A percentile compares a stretch with the other conserved stretches of the same genome.
These are phyloP conservation scores for Nettapus auritus DNA, from an alignment of 2,113 vertebrate genomes.

Conservation along the genomic window DNA sequence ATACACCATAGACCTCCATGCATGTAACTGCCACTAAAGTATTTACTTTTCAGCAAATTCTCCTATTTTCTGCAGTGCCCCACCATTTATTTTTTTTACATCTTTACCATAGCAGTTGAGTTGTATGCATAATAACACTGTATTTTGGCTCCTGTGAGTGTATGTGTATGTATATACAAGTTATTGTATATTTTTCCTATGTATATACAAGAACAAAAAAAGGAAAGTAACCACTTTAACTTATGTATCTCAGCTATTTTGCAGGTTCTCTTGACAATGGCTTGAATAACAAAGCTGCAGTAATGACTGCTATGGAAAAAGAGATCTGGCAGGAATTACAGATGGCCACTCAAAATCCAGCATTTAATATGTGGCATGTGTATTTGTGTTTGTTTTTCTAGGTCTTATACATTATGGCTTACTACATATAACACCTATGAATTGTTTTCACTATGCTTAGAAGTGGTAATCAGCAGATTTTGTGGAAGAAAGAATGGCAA, in stretches of 20 bases:
- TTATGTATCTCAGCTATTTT: not conserved
- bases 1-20: not conserved
- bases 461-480: not conserved
- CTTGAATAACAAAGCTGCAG: not conserved
- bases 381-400: not conserved
- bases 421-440: not conserved
- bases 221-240: not conserved
- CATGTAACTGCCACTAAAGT: not conserved
- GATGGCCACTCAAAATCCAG: not conserved
- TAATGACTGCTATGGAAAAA: not conserved
- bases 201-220: not conserved
- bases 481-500: not conserved
- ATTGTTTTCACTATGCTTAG: not conserved
- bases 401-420: not conserved
- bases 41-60: not conserved
- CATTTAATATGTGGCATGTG: not conserved
- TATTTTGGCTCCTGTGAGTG: not conserved
- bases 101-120: not conserved
- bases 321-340: not conserved
- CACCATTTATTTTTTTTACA: not conserved
- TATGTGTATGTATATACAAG: not conserved
- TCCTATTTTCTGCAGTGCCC: not conserved
- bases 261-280: not conserved
- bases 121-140: not conserved
- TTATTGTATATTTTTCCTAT: too few species aligned